A percentile compares a stretch with the other conserved stretches of the same genome.
Conservation (phyloP, 2,888 invertebrate species). For the Diplolepis rosae region DNA sequence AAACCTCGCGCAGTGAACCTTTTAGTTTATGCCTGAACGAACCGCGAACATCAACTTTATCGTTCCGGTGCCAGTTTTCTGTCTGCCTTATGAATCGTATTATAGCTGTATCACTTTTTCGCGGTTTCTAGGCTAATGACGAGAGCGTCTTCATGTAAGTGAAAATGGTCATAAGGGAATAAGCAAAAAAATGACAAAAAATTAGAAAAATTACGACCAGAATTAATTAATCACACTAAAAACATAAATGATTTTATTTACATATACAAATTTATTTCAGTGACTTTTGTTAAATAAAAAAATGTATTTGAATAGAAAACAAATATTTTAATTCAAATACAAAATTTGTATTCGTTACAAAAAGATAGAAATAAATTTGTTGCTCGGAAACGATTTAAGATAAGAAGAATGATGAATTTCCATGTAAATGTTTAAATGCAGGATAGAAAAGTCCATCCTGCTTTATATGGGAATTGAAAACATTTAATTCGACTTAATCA, state of each 20-base stretch:
- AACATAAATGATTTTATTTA: no score
- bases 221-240: no score
- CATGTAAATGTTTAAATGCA: not conserved
- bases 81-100: not conserved
- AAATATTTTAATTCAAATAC: no score
- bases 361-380: no score
- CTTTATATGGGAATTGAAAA: not conserved
- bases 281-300: no score
- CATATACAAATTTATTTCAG: no score
- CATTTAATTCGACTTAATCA: slow-evolving; percentile 4
- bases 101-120: slow-evolving; percentile 22
- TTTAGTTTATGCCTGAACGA: slow-evolving; percentile 47
- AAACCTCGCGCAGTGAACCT: slow-evolving; percentile 39
- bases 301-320: no score
- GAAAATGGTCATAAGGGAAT: not conserved
- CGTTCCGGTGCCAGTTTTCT: slow-evolving; percentile 36
- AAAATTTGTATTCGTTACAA: no score
- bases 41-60: slow-evolving; percentile 47
- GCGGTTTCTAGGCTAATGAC: slow-evolving; percentile 11
- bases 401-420: not conserved
- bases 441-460: not conserved
- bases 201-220: no score
- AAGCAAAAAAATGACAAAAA: no score
- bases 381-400: no score
- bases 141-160: not conserved